Conservation (phyloP, 1,140 invertebrate species). For the Ostrea edulis region DNA sequence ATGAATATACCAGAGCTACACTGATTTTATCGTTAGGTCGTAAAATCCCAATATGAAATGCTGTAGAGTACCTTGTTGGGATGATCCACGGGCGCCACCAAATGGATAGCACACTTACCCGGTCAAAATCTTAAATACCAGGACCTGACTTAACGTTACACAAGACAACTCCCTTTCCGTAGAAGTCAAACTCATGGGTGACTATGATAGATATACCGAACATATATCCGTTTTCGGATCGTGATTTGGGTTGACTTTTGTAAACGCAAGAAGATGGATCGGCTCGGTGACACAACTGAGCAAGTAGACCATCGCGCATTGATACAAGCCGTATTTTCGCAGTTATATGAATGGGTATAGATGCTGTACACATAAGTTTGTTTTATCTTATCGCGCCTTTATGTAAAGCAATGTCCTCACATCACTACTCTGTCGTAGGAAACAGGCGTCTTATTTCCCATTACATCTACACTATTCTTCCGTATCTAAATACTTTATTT, state of each 20-base stretch:
- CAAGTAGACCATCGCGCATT: neutral
- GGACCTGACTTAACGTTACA: constrained; percentile 8
- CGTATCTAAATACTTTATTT: too few relatives aligned
- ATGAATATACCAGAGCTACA: neutral
- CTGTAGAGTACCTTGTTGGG: neutral
- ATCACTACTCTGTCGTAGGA: too few relatives aligned
- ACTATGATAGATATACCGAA: neutral
- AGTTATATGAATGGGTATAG: neutral
- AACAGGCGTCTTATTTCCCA: too few relatives aligned
- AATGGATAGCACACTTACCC: neutral
- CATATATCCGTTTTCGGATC: neutral
- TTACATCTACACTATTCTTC: too few relatives aligned
- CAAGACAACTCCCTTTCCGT: neutral
- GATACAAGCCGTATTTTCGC: neutral
- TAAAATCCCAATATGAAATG: neutral
- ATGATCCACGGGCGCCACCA: constrained; percentile 11
- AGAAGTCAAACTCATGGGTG: neutral
- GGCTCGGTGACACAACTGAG: neutral
- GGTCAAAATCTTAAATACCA: constrained; percentile 17
- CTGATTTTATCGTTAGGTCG: neutral
- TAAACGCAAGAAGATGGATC: constrained; percentile 27
- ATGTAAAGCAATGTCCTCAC: too few relatives aligned
- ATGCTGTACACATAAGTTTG: neutral
- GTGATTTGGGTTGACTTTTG: constrained; percentile 3
- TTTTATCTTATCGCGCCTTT: too few relatives aligned